phyloP scores from a whole-genome alignment of 2,888 invertebrate species.

The Ecliptopera silaceata region DNA sequence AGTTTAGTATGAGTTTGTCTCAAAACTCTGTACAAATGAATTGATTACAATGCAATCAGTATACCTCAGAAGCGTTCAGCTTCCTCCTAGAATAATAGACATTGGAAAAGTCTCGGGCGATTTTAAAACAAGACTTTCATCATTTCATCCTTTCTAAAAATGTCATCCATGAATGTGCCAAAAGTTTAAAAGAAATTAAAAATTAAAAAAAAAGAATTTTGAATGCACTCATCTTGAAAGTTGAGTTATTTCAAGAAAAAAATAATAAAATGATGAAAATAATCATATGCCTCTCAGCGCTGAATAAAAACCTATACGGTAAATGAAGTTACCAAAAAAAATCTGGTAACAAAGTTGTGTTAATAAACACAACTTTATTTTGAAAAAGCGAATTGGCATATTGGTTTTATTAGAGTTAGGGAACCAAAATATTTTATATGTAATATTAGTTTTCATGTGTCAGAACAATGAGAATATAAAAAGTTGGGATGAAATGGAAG shows the following conservation, averaged over 20 bases:
- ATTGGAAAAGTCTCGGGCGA: slow-evolving; percentile 28
- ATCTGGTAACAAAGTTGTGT: slow-evolving; percentile 15
- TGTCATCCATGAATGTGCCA: slow-evolving; percentile 63
- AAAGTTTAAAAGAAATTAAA: slow-evolving; percentile 44
- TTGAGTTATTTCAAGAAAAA: slow-evolving; percentile 7
- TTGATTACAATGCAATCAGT: slow-evolving; percentile 51
- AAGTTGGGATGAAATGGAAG: slow-evolving; percentile 54
- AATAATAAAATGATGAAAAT: slow-evolving; percentile 12
- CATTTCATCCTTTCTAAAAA: slow-evolving; percentile 39
- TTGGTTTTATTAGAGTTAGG: slow-evolving; percentile 60
- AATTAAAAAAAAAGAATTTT: slow-evolving; percentile 8
- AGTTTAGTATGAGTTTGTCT: slow-evolving; percentile 38
- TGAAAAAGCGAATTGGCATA: slow-evolving; percentile 55
- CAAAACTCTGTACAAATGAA: slow-evolving; percentile 27
- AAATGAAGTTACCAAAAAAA: slow-evolving; percentile 5
- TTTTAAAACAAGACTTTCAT: slow-evolving; percentile 35
- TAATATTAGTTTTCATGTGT: slow-evolving; percentile 46
- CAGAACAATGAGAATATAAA: slow-evolving; percentile 45
- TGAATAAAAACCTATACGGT: too few species aligned
- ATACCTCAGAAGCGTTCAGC: slow-evolving; percentile 76
- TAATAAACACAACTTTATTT: slow-evolving; percentile 21
- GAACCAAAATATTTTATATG: slow-evolving; percentile 64
- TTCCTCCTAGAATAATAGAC: slow-evolving; percentile 66
- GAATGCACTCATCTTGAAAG: not conserved
- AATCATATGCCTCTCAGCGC: slow-evolving; percentile 9